Evolutionary conservation across 2,113 vertebrate genomes (phyloP).

Genomic region (Jaculus jaculus): DNA sequence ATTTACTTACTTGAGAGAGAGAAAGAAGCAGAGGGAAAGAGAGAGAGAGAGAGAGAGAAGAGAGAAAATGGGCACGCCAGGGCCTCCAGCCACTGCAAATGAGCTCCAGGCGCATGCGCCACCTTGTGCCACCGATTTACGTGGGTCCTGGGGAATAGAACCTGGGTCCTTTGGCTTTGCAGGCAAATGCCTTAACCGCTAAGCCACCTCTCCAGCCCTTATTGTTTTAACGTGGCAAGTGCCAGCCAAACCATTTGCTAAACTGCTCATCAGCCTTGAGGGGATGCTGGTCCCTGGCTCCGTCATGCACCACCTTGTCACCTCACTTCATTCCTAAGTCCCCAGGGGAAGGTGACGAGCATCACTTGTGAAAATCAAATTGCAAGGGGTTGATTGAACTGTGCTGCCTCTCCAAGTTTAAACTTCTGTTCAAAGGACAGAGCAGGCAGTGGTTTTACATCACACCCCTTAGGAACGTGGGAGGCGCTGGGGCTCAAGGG

Average conservation of each 20-base stretch:
- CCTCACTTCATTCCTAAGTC: background rate
- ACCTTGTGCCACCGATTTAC: too few relatives aligned
- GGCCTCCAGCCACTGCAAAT: too few relatives aligned
- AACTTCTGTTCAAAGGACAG: constrained; percentile 10
- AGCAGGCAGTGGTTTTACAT: background rate
- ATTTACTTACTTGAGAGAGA: too few relatives aligned
- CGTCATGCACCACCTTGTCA: background rate
- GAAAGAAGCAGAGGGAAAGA: too few relatives aligned
- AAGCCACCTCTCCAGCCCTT: too few relatives aligned
- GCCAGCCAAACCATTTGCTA: background rate
- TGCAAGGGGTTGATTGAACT: background rate
- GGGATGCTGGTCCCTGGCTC: background rate
- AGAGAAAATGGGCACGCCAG: too few relatives aligned
- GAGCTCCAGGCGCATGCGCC: too few relatives aligned
- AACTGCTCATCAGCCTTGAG: background rate
- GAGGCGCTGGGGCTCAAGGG: background rate
- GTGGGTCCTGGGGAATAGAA: too few relatives aligned
- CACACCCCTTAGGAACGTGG: background rate
- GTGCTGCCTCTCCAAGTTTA: background rate
- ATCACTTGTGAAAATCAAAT: background rate
- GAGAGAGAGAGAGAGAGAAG: too few relatives aligned
- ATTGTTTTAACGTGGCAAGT: background rate
- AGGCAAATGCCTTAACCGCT: too few relatives aligned
- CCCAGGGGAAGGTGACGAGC: background rate
- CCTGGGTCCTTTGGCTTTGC: too few relatives aligned